phyloP scores from a whole-genome alignment of 2,888 invertebrate species.

The Dasysyrphus albostriatus region DNA sequence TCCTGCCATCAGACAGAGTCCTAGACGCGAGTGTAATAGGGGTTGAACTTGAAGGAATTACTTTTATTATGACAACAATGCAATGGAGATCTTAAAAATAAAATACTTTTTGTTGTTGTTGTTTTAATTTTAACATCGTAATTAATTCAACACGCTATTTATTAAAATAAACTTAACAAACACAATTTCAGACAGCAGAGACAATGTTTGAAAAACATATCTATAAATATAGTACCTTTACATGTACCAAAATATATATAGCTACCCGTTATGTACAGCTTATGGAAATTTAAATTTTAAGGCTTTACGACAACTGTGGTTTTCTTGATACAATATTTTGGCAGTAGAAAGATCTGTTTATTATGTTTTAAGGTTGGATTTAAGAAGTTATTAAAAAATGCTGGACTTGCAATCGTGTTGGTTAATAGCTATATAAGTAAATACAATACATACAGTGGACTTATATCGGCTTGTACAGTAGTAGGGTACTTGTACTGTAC shows the following conservation, averaged over 20 bases:
- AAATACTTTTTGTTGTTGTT: neutral
- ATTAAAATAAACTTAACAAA: conserved; percentile 22
- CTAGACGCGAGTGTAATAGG: neutral
- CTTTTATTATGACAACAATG: conserved; percentile 22
- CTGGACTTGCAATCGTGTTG: too few relatives aligned
- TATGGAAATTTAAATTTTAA: conserved; percentile 11
- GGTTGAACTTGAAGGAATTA: conserved; percentile 18
- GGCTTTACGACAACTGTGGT: neutral
- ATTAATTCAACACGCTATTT: conserved; percentile 28
- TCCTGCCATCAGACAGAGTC: neutral
- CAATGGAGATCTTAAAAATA: conserved; percentile 5
- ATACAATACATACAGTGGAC: too few relatives aligned
- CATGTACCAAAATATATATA: neutral
- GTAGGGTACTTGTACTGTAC: too few relatives aligned
- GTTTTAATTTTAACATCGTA: conserved; percentile 16
- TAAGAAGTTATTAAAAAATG: too few relatives aligned
- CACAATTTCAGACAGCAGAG: conserved; percentile 6
- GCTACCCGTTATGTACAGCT: neutral
- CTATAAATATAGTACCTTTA: neutral
- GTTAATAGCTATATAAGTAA: too few relatives aligned
- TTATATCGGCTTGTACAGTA: too few relatives aligned
- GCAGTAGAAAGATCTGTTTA: too few relatives aligned
- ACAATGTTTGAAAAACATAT: conserved; percentile 16
- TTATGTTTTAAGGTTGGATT: too few relatives aligned
- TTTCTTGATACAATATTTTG: neutral